These are phyloP conservation scores for Amblyraja radiata DNA, from an alignment of 2,797 vertebrate genomes.

Conservation along the genomic window DNA sequence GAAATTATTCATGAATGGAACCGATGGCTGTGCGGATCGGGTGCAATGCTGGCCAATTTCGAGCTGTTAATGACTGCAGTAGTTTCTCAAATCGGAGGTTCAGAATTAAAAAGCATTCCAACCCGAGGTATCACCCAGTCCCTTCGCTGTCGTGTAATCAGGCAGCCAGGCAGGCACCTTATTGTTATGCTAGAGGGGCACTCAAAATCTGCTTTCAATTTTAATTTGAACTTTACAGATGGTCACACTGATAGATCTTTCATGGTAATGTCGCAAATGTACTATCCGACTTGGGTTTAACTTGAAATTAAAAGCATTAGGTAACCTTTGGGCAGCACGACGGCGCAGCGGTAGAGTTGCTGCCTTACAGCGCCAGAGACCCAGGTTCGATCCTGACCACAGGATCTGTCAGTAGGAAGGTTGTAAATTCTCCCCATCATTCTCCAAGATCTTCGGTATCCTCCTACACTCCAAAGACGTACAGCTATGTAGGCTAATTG, in stretches of 20 bases:
- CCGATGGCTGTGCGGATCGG: background rate
- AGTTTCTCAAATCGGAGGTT: background rate
- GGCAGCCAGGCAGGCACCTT: background rate
- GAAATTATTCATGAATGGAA: background rate
- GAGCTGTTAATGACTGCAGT: background rate
- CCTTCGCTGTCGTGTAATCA: background rate
- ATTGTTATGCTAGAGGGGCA: background rate
- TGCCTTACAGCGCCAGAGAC: no score
- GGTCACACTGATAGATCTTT: slow-evolving; percentile 14
- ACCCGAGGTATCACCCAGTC: background rate
- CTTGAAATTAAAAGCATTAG: slow-evolving; percentile 10
- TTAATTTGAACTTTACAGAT: slow-evolving; percentile 29
- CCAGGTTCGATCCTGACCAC: no score
- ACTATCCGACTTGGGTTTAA: slow-evolving; percentile 13
- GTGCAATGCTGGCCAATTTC: background rate
- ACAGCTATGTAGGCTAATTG: no score
- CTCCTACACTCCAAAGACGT: no score
- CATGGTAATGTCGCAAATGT: slow-evolving; percentile 8
- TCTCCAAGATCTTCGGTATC: no score
- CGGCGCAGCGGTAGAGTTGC: no score
- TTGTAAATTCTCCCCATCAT: no score
- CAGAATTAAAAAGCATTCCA: background rate
- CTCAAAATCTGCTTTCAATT: slow-evolving; percentile 20
- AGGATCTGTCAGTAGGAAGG: no score
- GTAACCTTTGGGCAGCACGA: background rate